These are phyloP conservation scores for Platalea minor DNA, from an alignment of 2,797 vertebrate species.

Conservation along the genomic window DNA sequence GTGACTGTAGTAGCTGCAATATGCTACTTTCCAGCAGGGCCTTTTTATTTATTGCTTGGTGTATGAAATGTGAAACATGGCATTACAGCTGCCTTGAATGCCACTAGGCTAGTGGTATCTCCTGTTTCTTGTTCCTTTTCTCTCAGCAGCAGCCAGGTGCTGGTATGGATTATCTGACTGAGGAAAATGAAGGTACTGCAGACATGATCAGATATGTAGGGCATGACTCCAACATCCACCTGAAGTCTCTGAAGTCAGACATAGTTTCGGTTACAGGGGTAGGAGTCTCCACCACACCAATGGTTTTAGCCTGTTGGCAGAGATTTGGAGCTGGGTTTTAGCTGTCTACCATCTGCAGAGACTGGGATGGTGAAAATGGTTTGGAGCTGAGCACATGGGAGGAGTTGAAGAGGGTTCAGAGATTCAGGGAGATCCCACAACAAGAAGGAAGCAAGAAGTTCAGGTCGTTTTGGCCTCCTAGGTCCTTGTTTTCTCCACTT, in stretches of 20 bases:
- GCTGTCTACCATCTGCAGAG: not conserved
- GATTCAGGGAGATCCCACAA: not conserved
- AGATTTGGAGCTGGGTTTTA: not conserved
- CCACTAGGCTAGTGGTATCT: not conserved
- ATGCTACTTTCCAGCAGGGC: not conserved
- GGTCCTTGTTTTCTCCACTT: not conserved
- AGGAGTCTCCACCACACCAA: not conserved
- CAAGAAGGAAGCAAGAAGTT: not conserved
- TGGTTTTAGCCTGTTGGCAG: not conserved
- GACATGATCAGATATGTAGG: slow-evolving; percentile 72
- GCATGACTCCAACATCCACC: slow-evolving; percentile 77
- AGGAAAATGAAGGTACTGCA: not conserved
- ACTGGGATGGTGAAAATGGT: not conserved
- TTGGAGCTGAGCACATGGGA: not conserved
- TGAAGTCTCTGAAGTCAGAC: slow-evolving; percentile 64
- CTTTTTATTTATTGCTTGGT: not conserved
- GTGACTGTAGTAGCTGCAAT: not conserved
- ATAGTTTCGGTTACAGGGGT: slow-evolving; percentile 49
- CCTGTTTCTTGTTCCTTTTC: not conserved
- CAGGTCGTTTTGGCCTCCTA: not conserved
- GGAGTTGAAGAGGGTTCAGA: not conserved
- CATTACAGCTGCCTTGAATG: not conserved
- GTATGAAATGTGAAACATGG: not conserved
- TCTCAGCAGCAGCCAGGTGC: not conserved
- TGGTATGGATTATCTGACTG: not conserved